Conservation (phyloP, 2,113 vertebrate genomes). For the Saccopteryx bilineata region DNA sequence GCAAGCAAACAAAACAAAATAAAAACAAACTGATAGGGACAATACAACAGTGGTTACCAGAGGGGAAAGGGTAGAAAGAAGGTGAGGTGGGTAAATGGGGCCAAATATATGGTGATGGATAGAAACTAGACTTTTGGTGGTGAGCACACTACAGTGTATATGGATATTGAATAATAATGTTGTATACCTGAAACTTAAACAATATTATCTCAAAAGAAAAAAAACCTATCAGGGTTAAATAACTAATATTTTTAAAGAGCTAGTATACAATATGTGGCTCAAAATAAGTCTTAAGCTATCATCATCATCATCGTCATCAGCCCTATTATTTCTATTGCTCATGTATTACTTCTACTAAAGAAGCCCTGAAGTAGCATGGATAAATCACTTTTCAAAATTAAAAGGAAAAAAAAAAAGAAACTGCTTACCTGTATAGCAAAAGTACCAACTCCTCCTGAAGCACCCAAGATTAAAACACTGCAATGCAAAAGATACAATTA, state of each 20-base stretch:
- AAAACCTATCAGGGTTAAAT: neutral
- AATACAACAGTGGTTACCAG: neutral
- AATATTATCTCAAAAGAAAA: neutral
- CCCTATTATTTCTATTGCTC: neutral
- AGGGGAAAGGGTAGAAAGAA: too few species aligned
- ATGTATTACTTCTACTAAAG: neutral
- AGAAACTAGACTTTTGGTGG: neutral
- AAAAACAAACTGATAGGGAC: neutral
- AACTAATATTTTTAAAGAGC: neutral
- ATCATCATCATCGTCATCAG: neutral
- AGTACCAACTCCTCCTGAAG: constrained; percentile 97
- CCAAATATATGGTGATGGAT: neutral
- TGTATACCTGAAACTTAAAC: neutral
- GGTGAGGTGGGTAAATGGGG: neutral
- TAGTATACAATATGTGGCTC: neutral
- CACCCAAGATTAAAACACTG: constrained; percentile 96
- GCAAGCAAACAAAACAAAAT: neutral
- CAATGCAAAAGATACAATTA: constrained; percentile 77
- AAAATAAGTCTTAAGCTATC: neutral
- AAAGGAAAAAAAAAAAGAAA: constrained; percentile 7
- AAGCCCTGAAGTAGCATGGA: neutral
- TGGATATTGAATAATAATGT: neutral
- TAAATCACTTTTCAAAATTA: neutral
- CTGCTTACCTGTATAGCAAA: constrained; percentile 95
- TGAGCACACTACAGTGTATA: neutral